Conservation (phyloP, 2,888 invertebrate genomes). For the Augiades crinisus region DNA sequence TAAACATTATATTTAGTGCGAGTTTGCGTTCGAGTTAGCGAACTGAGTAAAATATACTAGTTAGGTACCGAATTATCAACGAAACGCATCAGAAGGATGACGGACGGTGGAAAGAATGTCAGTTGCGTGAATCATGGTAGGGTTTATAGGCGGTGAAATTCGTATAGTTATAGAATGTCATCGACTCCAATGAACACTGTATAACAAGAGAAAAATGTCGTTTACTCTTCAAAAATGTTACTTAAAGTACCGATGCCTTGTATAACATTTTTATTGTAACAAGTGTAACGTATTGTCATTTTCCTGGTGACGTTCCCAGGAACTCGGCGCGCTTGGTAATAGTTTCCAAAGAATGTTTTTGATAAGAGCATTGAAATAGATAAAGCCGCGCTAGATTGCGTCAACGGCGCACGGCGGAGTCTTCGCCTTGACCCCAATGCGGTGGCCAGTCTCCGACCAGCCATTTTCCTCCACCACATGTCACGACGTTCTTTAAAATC, state of each 20-base stretch:
- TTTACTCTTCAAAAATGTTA: no score
- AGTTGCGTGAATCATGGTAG: no score
- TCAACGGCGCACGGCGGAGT: conserved; percentile 39
- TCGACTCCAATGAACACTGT: no score
- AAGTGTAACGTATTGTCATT: no score
- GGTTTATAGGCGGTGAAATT: no score
- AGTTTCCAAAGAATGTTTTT: conserved; percentile 39
- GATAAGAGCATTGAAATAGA: conserved; percentile 49
- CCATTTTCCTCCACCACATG: conserved; percentile 39
- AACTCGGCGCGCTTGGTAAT: conserved; percentile 19
- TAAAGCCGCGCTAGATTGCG: conserved; percentile 56
- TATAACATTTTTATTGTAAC: no score
- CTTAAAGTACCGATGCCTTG: no score
- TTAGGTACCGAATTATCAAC: no score
- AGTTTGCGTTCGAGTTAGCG: not conserved
- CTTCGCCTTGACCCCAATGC: conserved; percentile 68
- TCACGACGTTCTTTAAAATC: conserved; percentile 31
- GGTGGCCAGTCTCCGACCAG: conserved; percentile 37
- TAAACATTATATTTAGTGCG: conserved; percentile 6
- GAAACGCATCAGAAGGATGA: no score
- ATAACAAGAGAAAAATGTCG: no score
- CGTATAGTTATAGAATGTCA: no score
- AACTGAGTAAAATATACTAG: not conserved
- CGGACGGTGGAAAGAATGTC: no score
- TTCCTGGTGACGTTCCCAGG: not conserved